Base-by-base conservation (phyloP, 2,113 vertebrate species). In the Tyrannus savana region DNA sequence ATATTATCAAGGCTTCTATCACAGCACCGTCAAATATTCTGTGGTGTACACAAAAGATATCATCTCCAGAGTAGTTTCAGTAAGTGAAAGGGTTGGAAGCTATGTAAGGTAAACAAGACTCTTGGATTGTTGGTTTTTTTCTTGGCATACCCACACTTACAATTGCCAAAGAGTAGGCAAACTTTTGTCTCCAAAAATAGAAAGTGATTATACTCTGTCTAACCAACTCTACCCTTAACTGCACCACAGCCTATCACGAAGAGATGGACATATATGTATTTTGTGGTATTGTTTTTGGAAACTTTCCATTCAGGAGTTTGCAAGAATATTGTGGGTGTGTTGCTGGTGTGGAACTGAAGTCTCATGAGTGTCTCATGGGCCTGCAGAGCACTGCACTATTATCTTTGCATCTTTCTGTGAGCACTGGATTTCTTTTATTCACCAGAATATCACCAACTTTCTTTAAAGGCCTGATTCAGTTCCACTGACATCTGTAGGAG, bases 161-260 rank as follows among this genome's bases (percentile, higher is more conserved):
- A 91, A 75, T 60, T 97, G 96, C 97, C 97, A 98, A 96, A 95
- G 96, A 97, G 67, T 23, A 93, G 89, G 79, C 41, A 67, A 96
- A 89, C 10, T 87, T 95, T 88, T 95, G 93, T 94, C 91, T 98
- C 97, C 93, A 95, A 98, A 98, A 98, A 98, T 98, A 98, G 95
- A 97, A 97, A 97, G 89, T 97, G 93, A 98, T 98, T 97, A 98
- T 97, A 97, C 82, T 97, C 50, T 97, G 94, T 84, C 95, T 98
- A 81, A 97, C 96, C 96, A 95, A 91, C 75, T 85, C 96, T 96
- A 85, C 72, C 71, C 96, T 94, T 96, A 96, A 93, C 79, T 96
- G 89, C 59, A 95, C 93, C 92, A 90, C 27, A 73, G 96, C 75
- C 92, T 93, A 95, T 97, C 82, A 14, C 92, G 96, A 93, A 93